Percentiles rank a stretch among this genome's conserved stretches.
Evolutionary conservation across 2,797 vertebrate species (phyloP).

Genomic region (Etheostoma nigrum): DNA sequence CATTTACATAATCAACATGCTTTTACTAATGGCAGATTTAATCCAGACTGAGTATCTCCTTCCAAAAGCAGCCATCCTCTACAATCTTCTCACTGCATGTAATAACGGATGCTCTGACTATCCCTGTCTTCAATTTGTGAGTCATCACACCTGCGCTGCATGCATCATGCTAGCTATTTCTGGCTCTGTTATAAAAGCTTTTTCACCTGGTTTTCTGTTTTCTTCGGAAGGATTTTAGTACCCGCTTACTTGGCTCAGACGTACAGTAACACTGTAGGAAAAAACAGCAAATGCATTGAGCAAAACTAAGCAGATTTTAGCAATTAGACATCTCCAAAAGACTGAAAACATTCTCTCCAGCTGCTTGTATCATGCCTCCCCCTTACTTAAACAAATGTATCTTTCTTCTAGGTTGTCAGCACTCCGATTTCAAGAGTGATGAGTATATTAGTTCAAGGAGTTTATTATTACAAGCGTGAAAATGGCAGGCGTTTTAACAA

Average conservation of each 20-base stretch:
- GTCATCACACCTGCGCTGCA: slow-evolving; percentile 73
- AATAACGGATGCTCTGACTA: slow-evolving; percentile 56
- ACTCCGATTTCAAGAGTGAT: slow-evolving; percentile 74
- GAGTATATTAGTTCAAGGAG: slow-evolving; percentile 81
- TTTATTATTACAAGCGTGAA: slow-evolving; percentile 84
- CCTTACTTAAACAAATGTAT: slow-evolving; percentile 73
- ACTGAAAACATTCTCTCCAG: slow-evolving; percentile 61
- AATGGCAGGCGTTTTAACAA: slow-evolving; percentile 83
- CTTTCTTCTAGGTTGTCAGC: slow-evolving; percentile 72
- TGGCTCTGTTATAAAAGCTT: slow-evolving; percentile 59
- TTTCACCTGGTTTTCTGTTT: slow-evolving; percentile 62
- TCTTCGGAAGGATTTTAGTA: slow-evolving; percentile 49
- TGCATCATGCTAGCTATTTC: slow-evolving; percentile 74
- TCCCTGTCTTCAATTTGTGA: slow-evolving; percentile 66
- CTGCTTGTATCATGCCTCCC: slow-evolving; percentile 36
- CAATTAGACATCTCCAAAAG: slow-evolving; percentile 62
- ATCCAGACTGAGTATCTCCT: neutral
- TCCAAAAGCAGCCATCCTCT: neutral
- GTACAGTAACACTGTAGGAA: slow-evolving; percentile 39
- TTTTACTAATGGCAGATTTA: neutral
- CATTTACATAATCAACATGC: neutral
- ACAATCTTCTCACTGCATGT: slow-evolving; percentile 18
- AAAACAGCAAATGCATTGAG: slow-evolving; percentile 15
- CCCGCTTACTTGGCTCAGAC: slow-evolving; percentile 43
- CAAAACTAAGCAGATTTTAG: slow-evolving; percentile 56